Evolutionary conservation across 2,888 invertebrate species (phyloP).

Genomic region (Rotaria socialis): DNA sequence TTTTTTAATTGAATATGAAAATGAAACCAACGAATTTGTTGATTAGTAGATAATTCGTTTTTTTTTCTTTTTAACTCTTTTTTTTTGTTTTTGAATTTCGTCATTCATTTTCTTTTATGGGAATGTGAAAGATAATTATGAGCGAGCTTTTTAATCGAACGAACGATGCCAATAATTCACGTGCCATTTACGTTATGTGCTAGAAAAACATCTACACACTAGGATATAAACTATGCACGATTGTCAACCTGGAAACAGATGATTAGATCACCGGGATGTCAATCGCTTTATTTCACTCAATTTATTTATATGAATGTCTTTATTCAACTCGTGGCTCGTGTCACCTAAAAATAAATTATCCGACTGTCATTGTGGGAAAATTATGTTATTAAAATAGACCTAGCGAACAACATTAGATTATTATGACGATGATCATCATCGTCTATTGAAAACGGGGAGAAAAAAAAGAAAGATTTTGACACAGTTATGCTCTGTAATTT

Average conservation of each 20-base stretch:
- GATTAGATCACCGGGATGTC: conserved; percentile 28
- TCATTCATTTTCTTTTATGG: background rate
- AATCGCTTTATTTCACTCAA: conserved; percentile 31
- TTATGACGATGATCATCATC: background rate
- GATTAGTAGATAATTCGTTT: background rate
- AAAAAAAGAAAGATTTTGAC: background rate
- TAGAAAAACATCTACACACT: conserved; percentile 12
- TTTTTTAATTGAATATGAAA: conserved; percentile 14
- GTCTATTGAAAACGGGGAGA: background rate
- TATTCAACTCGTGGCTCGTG: conserved; percentile 5
- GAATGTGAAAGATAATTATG: conserved; percentile 23
- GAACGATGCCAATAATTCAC: conserved; percentile 25
- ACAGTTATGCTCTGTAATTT: conserved; percentile 19
- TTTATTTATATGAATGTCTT: conserved; percentile 15
- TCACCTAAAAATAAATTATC: background rate
- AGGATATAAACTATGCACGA: conserved; percentile 13
- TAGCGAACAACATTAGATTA: background rate
- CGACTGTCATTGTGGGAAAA: background rate
- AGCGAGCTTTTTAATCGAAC: conserved; percentile 1
- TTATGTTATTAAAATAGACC: background rate
- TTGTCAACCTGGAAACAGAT: conserved; percentile 15
- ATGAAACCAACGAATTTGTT: background rate
- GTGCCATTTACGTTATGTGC: conserved; percentile 20
- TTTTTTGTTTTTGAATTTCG: background rate
- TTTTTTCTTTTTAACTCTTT: background rate